phyloP scores from a whole-genome alignment of 1,140 invertebrate species.

The Ips nitidus region DNA sequence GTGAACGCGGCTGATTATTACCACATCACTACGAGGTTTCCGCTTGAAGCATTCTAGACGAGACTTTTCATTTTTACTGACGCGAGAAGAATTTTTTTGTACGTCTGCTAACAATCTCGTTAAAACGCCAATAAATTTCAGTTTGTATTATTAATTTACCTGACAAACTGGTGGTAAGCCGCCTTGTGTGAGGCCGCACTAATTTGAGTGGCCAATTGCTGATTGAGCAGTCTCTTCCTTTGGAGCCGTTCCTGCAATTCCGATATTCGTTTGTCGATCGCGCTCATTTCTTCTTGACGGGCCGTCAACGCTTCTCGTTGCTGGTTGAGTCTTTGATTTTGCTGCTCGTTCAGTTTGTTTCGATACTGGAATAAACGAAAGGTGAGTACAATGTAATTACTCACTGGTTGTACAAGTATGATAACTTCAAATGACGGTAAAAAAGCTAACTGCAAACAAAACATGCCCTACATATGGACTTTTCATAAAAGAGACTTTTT shows the following conservation, averaged over 20 bases:
- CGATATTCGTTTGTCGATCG: conserved; percentile 89
- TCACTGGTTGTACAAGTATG: not conserved
- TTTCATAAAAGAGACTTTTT: too few species aligned
- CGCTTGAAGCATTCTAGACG: too few species aligned
- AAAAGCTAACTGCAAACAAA: too few species aligned
- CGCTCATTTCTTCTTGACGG: conserved; percentile 84
- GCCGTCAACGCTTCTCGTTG: conserved; percentile 84
- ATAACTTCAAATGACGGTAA: not conserved
- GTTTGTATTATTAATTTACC: conserved; percentile 35
- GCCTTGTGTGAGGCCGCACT: conserved; percentile 53
- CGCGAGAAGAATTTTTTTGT: too few species aligned
- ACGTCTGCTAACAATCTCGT: too few species aligned
- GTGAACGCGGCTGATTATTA: too few species aligned
- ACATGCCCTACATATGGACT: too few species aligned
- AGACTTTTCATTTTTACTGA: too few species aligned
- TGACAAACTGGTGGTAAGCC: conserved; percentile 50
- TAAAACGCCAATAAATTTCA: too few species aligned
- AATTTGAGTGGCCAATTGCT: conserved; percentile 79
- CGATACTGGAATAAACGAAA: conserved; percentile 72
- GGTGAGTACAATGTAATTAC: not conserved
- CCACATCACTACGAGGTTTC: too few species aligned
- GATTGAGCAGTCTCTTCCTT: conserved; percentile 81
- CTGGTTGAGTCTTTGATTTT: conserved; percentile 81
- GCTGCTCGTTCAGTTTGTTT: conserved; percentile 93
- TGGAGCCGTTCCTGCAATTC: conserved; percentile 90